A percentile compares a stretch with the other conserved stretches of the same genome.
Evolutionary conservation across 2,113 vertebrate genomes (phyloP).

Genomic region (Corvus hawaiiensis): DNA sequence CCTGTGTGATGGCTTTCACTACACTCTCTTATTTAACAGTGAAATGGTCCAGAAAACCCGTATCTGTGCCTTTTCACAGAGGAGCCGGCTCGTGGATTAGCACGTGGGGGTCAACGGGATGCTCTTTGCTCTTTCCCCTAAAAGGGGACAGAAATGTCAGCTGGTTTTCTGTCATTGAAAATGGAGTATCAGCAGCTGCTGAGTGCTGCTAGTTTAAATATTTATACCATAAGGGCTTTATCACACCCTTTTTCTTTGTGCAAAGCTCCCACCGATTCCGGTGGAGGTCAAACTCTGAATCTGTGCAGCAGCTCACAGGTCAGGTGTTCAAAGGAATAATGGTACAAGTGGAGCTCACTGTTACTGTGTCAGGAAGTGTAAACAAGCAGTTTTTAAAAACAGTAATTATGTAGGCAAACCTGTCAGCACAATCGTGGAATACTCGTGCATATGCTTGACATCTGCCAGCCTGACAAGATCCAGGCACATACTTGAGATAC

Average conservation of each 20-base stretch:
- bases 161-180: slow-evolving; percentile 8
- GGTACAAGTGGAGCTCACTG: neutral
- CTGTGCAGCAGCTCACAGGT: neutral
- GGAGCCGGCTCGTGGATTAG: neutral
- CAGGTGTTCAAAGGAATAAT: neutral
- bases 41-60: neutral
- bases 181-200: neutral
- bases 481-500: neutral
- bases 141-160: neutral
- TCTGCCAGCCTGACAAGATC: slow-evolving; percentile 16
- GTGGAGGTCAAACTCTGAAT: neutral
- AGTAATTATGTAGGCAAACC: neutral
- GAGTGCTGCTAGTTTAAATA: slow-evolving; percentile 23
- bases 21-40: neutral
- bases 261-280: fast-evolving
- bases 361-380: neutral
- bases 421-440: neutral
- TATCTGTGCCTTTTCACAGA: neutral
- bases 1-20: neutral
- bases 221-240: neutral
- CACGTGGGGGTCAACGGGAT: neutral
- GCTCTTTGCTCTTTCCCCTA: neutral
- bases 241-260: neutral
- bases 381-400: neutral
- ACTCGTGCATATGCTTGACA: neutral